Evolutionary conservation across 2,888 invertebrate species (phyloP).

Genomic region (Bembecia ichneumoniformis): DNA sequence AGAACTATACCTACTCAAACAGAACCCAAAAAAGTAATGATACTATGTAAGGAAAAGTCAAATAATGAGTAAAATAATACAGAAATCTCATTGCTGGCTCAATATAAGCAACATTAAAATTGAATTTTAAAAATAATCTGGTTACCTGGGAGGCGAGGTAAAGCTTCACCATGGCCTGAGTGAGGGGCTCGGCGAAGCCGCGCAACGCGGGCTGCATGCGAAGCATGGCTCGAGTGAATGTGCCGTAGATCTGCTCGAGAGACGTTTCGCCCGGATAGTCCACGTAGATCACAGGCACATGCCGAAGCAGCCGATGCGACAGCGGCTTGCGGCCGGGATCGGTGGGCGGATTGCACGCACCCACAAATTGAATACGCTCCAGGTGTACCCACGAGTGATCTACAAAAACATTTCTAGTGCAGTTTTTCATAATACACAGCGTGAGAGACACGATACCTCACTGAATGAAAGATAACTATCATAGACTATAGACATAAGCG

Average conservation of each 20-base stretch:
- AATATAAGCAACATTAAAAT: no score
- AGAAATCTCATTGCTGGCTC: no score
- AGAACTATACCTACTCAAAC: no score
- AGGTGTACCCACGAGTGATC: constrained; percentile 98
- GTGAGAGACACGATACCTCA: no score
- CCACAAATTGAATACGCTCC: constrained; percentile 99
- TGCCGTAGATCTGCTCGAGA: constrained; percentile 96
- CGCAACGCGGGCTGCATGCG: constrained; percentile 92
- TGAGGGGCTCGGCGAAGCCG: constrained; percentile 95
- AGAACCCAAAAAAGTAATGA: no score
- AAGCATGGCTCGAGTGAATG: constrained; percentile 98
- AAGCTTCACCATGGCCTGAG: constrained; percentile 99
- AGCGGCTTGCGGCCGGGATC: constrained; percentile 98
- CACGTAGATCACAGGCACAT: constrained; percentile 98
- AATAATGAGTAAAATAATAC: no score
- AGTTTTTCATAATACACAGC: no score
- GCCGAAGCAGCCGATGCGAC: constrained; percentile 88
- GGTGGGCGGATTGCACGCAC: constrained; percentile 99
- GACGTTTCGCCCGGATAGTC: constrained; percentile 99
- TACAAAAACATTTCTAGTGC: constrained; percentile 13
- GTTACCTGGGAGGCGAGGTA: constrained; percentile 82
- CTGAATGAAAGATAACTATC: no score
- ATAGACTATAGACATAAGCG: no score
- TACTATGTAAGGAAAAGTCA: no score
- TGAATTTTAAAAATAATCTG: no score